These are phyloP conservation scores for Salpingus planirostris DNA, from an alignment of 2,888 invertebrate genomes.

Conservation along the genomic window DNA sequence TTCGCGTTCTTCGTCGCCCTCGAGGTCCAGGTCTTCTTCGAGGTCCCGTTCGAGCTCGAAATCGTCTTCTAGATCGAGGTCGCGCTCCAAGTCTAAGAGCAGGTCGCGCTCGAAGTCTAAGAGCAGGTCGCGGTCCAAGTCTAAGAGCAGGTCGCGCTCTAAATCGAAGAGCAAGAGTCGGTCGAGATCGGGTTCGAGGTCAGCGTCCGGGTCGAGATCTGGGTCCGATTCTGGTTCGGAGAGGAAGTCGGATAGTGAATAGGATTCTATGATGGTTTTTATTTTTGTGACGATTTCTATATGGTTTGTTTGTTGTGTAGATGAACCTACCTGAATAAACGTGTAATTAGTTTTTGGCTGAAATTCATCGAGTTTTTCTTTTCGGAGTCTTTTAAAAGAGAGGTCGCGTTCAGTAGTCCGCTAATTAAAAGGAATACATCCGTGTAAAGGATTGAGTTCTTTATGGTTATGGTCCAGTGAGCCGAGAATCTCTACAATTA, in stretches of 20 bases:
- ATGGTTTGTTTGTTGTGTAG: neutral
- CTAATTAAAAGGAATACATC: conserved; percentile 54
- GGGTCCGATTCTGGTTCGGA: conserved; percentile 27
- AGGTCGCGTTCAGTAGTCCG: conserved; percentile 49
- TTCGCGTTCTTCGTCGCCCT: conserved; percentile 33
- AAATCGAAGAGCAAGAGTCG: conserved; percentile 29
- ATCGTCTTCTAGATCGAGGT: conserved; percentile 29
- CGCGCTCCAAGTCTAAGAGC: conserved; percentile 29
- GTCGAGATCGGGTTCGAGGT: conserved; percentile 32
- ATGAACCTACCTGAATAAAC: conserved; percentile 47
- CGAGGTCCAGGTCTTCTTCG: conserved; percentile 31
- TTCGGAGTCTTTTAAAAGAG: conserved; percentile 46
- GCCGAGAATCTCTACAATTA: conserved; percentile 33
- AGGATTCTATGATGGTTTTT: no score
- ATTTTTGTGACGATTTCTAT: neutral
- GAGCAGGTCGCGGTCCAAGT: conserved; percentile 35
- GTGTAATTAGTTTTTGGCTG: conserved; percentile 43
- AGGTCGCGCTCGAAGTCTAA: conserved; percentile 33
- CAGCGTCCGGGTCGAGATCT: conserved; percentile 29
- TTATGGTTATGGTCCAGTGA: conserved; percentile 52
- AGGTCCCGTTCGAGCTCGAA: conserved; percentile 32
- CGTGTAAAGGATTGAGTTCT: conserved; percentile 54
- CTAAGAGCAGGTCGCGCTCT: conserved; percentile 28
- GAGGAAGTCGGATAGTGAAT: conserved; percentile 22
- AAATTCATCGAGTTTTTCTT: conserved; percentile 45